Base-by-base conservation (phyloP, 37 sponge, comb jelly and placozoan genomes). In the Ephydatia muelleri region DNA sequence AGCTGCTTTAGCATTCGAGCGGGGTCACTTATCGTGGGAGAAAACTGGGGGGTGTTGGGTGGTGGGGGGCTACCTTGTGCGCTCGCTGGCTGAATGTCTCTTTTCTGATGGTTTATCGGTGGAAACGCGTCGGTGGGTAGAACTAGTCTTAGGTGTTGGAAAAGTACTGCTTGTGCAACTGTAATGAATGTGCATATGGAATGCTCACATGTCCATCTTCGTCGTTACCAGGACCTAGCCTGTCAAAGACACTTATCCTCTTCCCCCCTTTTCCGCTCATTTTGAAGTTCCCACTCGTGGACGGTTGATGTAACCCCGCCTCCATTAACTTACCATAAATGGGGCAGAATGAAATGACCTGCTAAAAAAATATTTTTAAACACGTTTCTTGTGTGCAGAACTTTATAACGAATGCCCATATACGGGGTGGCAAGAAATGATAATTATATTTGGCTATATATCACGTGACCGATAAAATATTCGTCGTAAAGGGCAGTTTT, bases 221-320 rank as follows among this genome's bases (percentile, higher is more conserved):
- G 30, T 92, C 89, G 67, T 85, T 86, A 39, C 85, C 87, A 33
- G 93, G 93, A 5, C 94, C 94, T 27, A 94, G 88, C 57, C 94
- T 65, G 38, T 90, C 94, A 82, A 94, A 94, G 19, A 94, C 94
- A 72, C 94, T 94, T 6, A 87, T 69, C 29, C 86, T 85, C 57
- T 85, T 92, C 3, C 67, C 67, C 19, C 77, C 80, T 26, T 79
- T 76, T 12, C 79, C 78, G 30, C 67, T 72, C 70, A 38, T 85
- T 33, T 38, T 71, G 70, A 6, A 68, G 3, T 4, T 43, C 8
- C 70, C 70, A 26, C 27, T 30, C 70, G 29, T 26, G 70, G 29
- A 32, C 5, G 19, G 27, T 21, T 31, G 37, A 28, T 23, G 43
- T 38, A 39, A 75, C 35, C 75, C 47, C 71, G 38, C 86, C 70